Conservation (phyloP, 2,888 invertebrate species). For the Drosophila robusta region DNA sequence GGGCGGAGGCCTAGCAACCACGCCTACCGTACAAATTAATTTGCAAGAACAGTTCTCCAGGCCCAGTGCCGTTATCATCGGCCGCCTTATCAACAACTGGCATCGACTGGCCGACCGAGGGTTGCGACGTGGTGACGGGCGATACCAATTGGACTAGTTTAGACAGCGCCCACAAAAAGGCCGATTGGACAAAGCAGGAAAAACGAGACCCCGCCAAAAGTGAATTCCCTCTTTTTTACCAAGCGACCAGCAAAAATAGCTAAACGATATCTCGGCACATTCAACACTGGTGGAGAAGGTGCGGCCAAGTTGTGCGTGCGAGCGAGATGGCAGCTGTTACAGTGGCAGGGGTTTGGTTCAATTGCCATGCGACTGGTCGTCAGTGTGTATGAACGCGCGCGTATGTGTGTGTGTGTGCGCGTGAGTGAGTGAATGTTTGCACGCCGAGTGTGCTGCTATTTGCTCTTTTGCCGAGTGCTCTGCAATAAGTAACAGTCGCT, state of each 20-base stretch:
- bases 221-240: slow-evolving; percentile 85
- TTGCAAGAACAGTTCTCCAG: slow-evolving; percentile 67
- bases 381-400: slow-evolving; percentile 43
- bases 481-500: slow-evolving; percentile 29
- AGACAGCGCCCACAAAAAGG: slow-evolving; percentile 75
- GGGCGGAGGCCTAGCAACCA: slow-evolving; percentile 80
- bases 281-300: slow-evolving; percentile 66
- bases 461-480: slow-evolving; percentile 37
- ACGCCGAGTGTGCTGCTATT: slow-evolving; percentile 25
- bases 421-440: slow-evolving; percentile 13
- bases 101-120: slow-evolving; percentile 53
- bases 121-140: slow-evolving; percentile 62
- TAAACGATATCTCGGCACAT: slow-evolving; percentile 49
- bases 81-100: slow-evolving; percentile 60
- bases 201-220: slow-evolving; percentile 86
- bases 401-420: background rate
- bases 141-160: slow-evolving; percentile 73
- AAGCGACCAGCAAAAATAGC: slow-evolving; percentile 79
- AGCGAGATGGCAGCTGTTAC: slow-evolving; percentile 63
- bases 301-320: slow-evolving; percentile 48
- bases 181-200: slow-evolving; percentile 82
- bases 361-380: slow-evolving; percentile 71
- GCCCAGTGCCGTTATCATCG: slow-evolving; percentile 59
- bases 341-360: slow-evolving; percentile 73
- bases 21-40: slow-evolving; percentile 76